These are phyloP conservation scores for Actenoides hombroni DNA, from an alignment of 2,113 vertebrate species.

Conservation along the genomic window DNA sequence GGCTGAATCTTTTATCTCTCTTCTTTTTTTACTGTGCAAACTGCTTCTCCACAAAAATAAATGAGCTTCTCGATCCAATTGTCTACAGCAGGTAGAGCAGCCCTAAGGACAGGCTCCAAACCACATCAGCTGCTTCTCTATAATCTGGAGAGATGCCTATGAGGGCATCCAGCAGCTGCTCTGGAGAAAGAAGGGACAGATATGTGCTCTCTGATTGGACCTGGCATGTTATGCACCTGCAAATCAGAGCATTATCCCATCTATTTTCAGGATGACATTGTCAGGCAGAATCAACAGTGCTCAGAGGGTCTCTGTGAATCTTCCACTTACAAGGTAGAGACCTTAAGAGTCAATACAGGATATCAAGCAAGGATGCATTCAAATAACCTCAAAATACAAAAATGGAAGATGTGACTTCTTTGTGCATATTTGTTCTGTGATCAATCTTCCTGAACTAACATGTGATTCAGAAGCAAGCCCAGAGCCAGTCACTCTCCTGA, in stretches of 20 bases:
- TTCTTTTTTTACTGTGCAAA: neutral
- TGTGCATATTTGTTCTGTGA: neutral
- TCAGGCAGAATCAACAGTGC: neutral
- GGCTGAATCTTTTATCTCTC: neutral
- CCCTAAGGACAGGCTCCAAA: neutral
- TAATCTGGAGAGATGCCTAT: neutral
- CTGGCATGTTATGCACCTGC: neutral
- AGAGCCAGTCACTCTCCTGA: neutral
- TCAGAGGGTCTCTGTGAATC: neutral
- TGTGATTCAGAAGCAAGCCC: neutral
- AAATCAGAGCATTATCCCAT: neutral
- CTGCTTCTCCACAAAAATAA: neutral
- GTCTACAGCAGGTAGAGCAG: neutral
- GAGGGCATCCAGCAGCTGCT: neutral
- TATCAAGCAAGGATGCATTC: neutral
- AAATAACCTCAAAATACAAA: neutral
- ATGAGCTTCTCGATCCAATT: neutral
- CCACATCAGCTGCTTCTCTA: neutral
- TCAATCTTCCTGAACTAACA: slow-evolving; percentile 4
- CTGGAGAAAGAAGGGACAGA: neutral
- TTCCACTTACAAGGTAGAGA: neutral
- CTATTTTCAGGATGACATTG: neutral
- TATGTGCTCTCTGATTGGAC: neutral
- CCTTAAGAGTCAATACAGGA: neutral
- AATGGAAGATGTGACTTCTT: neutral